A percentile compares a stretch with the other conserved stretches of the same genome.
Conservation (phyloP, 2,888 invertebrate genomes). For the Aphodius granarius region DNA sequence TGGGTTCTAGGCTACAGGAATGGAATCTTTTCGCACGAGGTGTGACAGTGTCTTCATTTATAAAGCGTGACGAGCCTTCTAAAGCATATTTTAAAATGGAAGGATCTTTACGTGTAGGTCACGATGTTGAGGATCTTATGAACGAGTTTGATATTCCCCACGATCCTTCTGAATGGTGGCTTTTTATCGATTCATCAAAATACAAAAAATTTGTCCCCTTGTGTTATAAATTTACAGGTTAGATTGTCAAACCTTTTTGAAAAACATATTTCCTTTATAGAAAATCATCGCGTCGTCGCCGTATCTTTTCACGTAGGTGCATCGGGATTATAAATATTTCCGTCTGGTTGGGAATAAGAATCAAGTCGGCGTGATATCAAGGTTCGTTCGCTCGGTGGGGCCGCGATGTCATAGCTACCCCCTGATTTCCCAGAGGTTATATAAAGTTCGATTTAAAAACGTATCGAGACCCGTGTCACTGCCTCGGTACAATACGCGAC, state of each 20-base stretch:
- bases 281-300: not conserved
- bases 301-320: not conserved
- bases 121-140: too few relatives aligned
- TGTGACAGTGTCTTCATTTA: too few relatives aligned
- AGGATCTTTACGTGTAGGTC: too few relatives aligned
- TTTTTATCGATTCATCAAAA: too few relatives aligned
- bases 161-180: too few relatives aligned
- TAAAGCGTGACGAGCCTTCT: too few relatives aligned
- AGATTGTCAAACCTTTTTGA: not conserved
- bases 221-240: not conserved
- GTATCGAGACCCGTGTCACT: slow-evolving; percentile 50
- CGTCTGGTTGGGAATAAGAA: slow-evolving; percentile 47
- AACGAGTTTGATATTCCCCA: too few relatives aligned
- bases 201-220: not conserved
- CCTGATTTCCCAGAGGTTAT: slow-evolving; percentile 54
- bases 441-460: slow-evolving; percentile 56
- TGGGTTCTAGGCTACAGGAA: too few relatives aligned
- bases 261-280: not conserved
- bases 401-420: slow-evolving; percentile 44
- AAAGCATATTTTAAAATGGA: too few relatives aligned
- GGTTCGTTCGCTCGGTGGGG: slow-evolving; percentile 40
- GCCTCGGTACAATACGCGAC: slow-evolving; percentile 24
- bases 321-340: slow-evolving; percentile 46
- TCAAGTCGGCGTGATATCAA: slow-evolving; percentile 37
- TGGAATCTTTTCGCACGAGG: too few relatives aligned